Conservation (phyloP, 1,140 invertebrate species). For the Drosophila punjabiensis region DNA sequence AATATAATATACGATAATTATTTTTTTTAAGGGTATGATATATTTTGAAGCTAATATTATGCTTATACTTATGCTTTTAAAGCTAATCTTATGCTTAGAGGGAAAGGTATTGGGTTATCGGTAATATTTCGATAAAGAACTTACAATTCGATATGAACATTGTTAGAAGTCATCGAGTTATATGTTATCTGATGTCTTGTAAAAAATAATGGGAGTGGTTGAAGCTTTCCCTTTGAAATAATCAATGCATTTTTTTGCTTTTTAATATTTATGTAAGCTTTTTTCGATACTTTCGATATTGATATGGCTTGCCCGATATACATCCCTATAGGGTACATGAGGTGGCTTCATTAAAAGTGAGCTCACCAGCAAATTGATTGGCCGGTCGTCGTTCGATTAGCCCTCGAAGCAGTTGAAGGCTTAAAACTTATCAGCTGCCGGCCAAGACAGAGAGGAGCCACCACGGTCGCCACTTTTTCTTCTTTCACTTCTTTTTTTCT, state of each 20-base stretch:
- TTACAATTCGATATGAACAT: neutral
- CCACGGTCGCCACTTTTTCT: neutral
- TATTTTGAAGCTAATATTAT: neutral
- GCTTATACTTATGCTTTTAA: neutral
- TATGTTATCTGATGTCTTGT: neutral
- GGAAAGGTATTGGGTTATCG: too few relatives aligned
- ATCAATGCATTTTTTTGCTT: neutral
- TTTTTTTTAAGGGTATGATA: neutral
- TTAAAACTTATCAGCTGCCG: conserved; percentile 70
- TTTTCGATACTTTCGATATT: neutral
- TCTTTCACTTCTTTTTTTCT: neutral
- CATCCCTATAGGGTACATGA: neutral
- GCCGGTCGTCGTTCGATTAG: conserved; percentile 64
- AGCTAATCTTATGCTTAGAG: neutral
- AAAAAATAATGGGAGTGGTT: too few relatives aligned
- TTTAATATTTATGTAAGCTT: neutral
- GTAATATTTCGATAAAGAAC: too few relatives aligned
- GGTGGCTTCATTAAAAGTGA: conserved; percentile 66
- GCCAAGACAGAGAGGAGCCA: conserved; percentile 19
- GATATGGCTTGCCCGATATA: neutral
- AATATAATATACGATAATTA: neutral
- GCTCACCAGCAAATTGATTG: conserved; percentile 70
- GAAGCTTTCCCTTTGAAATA: too few relatives aligned
- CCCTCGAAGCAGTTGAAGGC: conserved; percentile 64
- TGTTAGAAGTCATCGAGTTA: neutral